phyloP scores from a whole-genome alignment of 2,888 invertebrate genomes.

The Chalcosyrphus nemorum region DNA sequence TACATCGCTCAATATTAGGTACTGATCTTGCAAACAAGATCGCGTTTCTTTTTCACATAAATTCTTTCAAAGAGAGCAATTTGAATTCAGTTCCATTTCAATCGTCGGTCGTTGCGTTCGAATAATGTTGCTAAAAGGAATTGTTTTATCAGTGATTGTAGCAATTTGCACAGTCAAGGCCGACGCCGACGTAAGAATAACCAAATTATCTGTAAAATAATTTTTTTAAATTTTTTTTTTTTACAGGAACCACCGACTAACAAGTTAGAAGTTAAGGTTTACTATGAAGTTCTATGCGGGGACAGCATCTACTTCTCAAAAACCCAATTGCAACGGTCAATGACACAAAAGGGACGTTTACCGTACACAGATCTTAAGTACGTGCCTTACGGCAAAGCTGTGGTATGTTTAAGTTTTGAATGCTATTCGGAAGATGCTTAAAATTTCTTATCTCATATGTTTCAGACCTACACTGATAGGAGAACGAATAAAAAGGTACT shows the following conservation, averaged over 20 bases:
- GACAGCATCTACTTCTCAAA: constrained; percentile 79
- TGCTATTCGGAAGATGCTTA: background rate
- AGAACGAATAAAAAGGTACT: constrained; percentile 74
- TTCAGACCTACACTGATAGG: constrained; percentile 75
- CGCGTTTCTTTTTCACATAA: background rate
- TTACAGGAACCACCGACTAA: constrained; percentile 2
- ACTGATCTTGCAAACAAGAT: background rate
- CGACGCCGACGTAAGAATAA: constrained; percentile 22
- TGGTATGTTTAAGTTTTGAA: constrained; percentile 70
- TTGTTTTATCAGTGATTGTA: constrained; percentile 27
- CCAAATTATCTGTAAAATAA: background rate
- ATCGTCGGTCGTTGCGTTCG: constrained; percentile 5
- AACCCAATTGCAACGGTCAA: constrained; percentile 76
- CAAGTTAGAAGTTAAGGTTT: constrained; percentile 77
- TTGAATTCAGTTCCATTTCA: constrained; percentile 43
- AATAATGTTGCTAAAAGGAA: constrained; percentile 27
- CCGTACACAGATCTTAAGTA: constrained; percentile 77
- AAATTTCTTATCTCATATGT: background rate
- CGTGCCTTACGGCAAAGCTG: constrained; percentile 80
- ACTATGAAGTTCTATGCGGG: constrained; percentile 80
- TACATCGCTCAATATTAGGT: constrained; percentile 3
- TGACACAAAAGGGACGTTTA: constrained; percentile 76
- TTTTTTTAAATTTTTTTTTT: background rate
- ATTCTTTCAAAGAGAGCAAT: background rate
- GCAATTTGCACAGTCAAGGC: background rate